Conservation (phyloP, 2,797 vertebrate genomes). For the Fratercula arctica region DNA sequence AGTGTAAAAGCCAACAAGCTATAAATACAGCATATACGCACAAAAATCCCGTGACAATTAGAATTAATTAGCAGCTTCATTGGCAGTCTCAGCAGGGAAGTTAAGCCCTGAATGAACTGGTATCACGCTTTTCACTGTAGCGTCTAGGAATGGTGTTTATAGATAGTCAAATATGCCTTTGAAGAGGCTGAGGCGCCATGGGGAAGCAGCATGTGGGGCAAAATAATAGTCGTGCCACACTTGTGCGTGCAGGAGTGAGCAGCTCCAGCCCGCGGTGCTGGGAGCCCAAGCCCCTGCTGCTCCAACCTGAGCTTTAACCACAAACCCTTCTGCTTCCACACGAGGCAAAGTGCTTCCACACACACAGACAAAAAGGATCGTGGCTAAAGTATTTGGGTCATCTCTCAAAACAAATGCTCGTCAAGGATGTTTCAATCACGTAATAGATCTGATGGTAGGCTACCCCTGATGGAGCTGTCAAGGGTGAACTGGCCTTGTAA, state of each 20-base stretch:
- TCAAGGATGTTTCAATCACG: background rate
- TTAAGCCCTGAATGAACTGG: background rate
- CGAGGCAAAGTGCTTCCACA: background rate
- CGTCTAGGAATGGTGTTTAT: background rate
- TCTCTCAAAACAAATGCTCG: background rate
- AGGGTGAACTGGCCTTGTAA: background rate
- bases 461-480: background rate
- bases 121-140: background rate
- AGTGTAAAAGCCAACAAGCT: background rate
- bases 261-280: background rate
- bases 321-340: background rate
- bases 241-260: background rate
- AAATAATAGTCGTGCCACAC: background rate
- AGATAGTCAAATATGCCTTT: background rate
- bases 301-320: background rate
- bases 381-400: background rate
- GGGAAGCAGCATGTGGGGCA: background rate
- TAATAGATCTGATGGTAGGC: background rate
- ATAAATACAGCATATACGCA: background rate
- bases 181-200: background rate
- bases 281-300: background rate
- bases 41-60: background rate
- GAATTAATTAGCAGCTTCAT: conserved; percentile 5
- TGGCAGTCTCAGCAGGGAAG: conserved; percentile 1
- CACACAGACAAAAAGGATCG: background rate